Evolutionary conservation across 1,140 invertebrate species (phyloP), one percentile per base, ranked within the genome.

Genomic region (Hyposmocoma kahamanoa): DNA sequence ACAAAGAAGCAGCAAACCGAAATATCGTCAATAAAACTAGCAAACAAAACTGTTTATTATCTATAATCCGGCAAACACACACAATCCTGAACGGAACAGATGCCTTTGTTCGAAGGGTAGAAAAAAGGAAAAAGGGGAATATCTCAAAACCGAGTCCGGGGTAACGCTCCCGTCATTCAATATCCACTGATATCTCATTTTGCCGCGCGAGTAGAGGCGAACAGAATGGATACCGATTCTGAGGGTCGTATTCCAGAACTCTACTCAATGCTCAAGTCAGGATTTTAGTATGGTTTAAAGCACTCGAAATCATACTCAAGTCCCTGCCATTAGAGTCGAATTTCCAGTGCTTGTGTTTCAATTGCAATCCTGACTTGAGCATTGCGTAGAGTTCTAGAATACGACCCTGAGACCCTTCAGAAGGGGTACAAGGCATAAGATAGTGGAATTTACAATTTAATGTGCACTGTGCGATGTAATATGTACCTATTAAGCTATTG

Each of bases 141-240:
- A 63, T 67, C 57, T 66, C 57, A 51, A 48, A 57, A 67, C 62
- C 64, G 54, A 60, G 57, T 57, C 65, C 59, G 60, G 67, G 60
- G 68, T 61, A 56, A 61, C 59, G 59, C 51, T 58, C 57, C 59
- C 67, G 68, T 74, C 72, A 77, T 78, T 78, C 77, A 81, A 81
- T 81, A 81, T 68, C 71, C 59, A 75, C 62, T 77, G 77, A 81
- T 81, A 81, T 81, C 77, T 75, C 66, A 77, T 81, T 81, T 81
- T 78, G 71, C 71, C 70, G 67, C 69, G 69, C 67, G 69, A 75
- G 65, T 71, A 64, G 62, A 66, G 51, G 42, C 50, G 68, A 67
- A 66, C 61, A 69, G 65, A 67, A 68, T 62, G 69, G 64, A 64
- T 72, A 58, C 46, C 59, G 64, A 66, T 65, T 59, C 46, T 30